A percentile compares a stretch with the other conserved stretches of the same genome.
Conservation (phyloP, 2,113 vertebrate species). For the Psittacara wagleri region DNA sequence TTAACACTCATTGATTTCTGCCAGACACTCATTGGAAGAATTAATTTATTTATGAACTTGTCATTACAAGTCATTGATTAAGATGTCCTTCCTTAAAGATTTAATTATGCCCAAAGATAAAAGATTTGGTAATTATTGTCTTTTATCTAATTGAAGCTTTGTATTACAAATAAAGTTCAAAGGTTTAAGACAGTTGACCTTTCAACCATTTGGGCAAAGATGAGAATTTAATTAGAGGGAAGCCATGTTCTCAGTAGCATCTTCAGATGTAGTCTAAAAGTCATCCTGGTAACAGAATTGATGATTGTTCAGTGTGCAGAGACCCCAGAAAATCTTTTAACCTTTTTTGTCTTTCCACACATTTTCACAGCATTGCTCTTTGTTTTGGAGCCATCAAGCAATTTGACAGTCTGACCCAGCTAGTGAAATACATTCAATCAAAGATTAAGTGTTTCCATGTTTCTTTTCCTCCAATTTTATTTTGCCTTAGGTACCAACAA, state of each 20-base stretch:
- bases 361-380: constrained; percentile 19
- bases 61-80: constrained; percentile 95
- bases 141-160: constrained; percentile 96
- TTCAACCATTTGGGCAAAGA: constrained; percentile 75
- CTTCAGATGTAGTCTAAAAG: constrained; percentile 24
- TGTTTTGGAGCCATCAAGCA: constrained; percentile 10
- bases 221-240: constrained; percentile 89
- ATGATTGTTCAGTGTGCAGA: constrained; percentile 34
- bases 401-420: not conserved
- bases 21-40: constrained; percentile 85
- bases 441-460: not conserved
- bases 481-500: not conserved
- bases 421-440: not conserved
- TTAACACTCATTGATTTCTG: constrained; percentile 90
- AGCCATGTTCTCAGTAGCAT: constrained; percentile 61
- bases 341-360: constrained; percentile 45
- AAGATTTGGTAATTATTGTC: constrained; percentile 98
- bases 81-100: constrained; percentile 89
- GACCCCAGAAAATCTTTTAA: constrained; percentile 52
- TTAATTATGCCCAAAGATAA: constrained; percentile 98
- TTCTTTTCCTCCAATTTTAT: not conserved
- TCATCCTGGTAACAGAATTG: constrained; percentile 30
- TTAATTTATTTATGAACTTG: constrained; percentile 99
- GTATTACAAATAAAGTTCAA: constrained; percentile 92
- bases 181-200: constrained; percentile 90